Percentiles rank a stretch among this genome's conserved stretches.
phyloP scores from a whole-genome alignment of 1,140 invertebrate genomes.

The Marisa cornuarietis region DNA sequence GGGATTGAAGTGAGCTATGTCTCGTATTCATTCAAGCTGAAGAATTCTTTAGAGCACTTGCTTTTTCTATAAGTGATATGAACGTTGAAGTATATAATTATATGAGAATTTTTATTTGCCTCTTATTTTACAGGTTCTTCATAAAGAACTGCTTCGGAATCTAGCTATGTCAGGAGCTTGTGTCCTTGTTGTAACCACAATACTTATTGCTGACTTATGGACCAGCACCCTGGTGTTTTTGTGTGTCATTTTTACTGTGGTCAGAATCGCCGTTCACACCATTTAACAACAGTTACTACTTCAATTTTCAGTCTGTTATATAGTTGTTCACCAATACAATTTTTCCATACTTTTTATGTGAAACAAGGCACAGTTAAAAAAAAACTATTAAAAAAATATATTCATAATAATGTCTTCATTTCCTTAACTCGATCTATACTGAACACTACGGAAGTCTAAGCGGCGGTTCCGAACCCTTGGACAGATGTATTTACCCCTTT shows the following conservation, averaged over 20 bases:
- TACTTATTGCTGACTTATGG: conserved; percentile 83
- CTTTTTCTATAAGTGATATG: background rate
- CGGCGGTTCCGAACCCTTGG: too few relatives aligned
- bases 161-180: conserved; percentile 80
- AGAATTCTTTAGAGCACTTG: background rate
- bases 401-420: too few relatives aligned
- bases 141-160: conserved; percentile 78
- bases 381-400: too few relatives aligned
- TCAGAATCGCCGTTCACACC: conserved; percentile 32
- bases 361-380: too few relatives aligned
- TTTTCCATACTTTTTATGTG: too few relatives aligned
- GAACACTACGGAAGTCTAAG: too few relatives aligned
- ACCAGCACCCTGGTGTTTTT: conserved; percentile 82
- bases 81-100: background rate
- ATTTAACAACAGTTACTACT: background rate
- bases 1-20: too few relatives aligned
- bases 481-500: too few relatives aligned
- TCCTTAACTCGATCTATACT: too few relatives aligned
- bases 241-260: conserved; percentile 80
- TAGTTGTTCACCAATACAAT: too few relatives aligned
- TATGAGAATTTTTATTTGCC: background rate
- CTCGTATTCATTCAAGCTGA: too few relatives aligned
- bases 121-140: conserved; percentile 66
- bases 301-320: too few relatives aligned
- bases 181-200: conserved; percentile 81